Conservation (phyloP, 2,888 invertebrate species). For the Vandiemenella viatica region DNA sequence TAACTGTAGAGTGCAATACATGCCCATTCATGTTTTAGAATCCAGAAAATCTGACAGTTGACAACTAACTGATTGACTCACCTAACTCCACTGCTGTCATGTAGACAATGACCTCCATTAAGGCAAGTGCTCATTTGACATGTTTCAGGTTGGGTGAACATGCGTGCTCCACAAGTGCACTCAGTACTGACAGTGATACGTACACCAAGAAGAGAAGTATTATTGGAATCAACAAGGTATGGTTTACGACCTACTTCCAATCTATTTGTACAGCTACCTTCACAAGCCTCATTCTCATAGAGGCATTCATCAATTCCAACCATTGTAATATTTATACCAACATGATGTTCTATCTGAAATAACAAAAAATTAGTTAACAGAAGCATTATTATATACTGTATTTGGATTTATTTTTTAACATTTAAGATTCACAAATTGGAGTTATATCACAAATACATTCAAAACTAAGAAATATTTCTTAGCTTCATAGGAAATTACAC, state of each 20-base stretch:
- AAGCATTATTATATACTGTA: not conserved
- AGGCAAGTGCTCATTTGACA: slow-evolving; percentile 33
- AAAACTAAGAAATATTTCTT: slow-evolving; percentile 3
- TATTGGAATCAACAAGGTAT: slow-evolving; percentile 38
- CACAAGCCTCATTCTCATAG: slow-evolving; percentile 29
- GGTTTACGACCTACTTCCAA: slow-evolving; percentile 25
- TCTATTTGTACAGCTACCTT: slow-evolving; percentile 35
- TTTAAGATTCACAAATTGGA: too few species aligned
- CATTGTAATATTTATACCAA: slow-evolving; percentile 35
- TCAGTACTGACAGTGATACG: slow-evolving; percentile 32
- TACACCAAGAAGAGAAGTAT: slow-evolving; percentile 40
- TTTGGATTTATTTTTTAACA: too few species aligned
- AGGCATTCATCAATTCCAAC: slow-evolving; percentile 37
- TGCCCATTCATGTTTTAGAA: too few species aligned
- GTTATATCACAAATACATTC: not conserved
- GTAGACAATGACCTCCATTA: slow-evolving; percentile 40
- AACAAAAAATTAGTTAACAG: slow-evolving; percentile 1
- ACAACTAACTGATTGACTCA: too few species aligned
- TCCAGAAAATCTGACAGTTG: too few species aligned
- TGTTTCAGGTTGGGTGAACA: slow-evolving; percentile 29
- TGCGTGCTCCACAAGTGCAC: slow-evolving; percentile 32
- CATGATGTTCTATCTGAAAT: slow-evolving; percentile 29
- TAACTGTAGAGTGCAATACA: too few species aligned
- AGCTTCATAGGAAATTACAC: too few species aligned
- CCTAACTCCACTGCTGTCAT: slow-evolving; percentile 26